Evolutionary conservation across 2,888 invertebrate genomes (phyloP).

Genomic region (Rhingia campestris): DNA sequence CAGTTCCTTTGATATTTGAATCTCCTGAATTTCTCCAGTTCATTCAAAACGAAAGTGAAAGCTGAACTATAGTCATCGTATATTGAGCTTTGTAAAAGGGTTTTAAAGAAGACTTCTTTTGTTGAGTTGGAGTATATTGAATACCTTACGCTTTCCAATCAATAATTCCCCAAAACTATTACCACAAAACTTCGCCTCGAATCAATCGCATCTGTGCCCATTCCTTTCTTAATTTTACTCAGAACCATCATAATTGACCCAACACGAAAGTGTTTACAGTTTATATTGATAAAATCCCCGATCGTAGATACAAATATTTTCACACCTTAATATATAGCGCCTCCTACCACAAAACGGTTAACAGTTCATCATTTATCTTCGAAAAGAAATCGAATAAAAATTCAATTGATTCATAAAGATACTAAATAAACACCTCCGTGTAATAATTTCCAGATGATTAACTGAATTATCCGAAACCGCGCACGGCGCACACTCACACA

Average conservation of each 20-base stretch:
- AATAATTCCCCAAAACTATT: no score
- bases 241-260: neutral
- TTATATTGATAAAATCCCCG: neutral
- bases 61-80: no score
- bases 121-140: no score
- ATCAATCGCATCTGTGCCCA: no score
- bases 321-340: slow-evolving; percentile 24
- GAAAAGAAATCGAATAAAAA: slow-evolving; percentile 51
- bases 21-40: no score
- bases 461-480: slow-evolving; percentile 63
- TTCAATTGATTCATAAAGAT: slow-evolving; percentile 54
- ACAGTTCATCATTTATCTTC: slow-evolving; percentile 33
- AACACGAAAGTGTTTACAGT: neutral
- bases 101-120: no score
- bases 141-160: no score
- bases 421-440: slow-evolving; percentile 39
- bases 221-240: no score
- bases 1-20: no score
- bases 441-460: slow-evolving; percentile 64
- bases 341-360: slow-evolving; percentile 18
- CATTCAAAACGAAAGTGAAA: no score
- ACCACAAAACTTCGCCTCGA: no score
- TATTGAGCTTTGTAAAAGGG: no score
- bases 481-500: slow-evolving; percentile 15
- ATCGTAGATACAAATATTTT: slow-evolving; percentile 12